Conservation (phyloP, 2,797 vertebrate genomes). For the Menidia menidia region DNA sequence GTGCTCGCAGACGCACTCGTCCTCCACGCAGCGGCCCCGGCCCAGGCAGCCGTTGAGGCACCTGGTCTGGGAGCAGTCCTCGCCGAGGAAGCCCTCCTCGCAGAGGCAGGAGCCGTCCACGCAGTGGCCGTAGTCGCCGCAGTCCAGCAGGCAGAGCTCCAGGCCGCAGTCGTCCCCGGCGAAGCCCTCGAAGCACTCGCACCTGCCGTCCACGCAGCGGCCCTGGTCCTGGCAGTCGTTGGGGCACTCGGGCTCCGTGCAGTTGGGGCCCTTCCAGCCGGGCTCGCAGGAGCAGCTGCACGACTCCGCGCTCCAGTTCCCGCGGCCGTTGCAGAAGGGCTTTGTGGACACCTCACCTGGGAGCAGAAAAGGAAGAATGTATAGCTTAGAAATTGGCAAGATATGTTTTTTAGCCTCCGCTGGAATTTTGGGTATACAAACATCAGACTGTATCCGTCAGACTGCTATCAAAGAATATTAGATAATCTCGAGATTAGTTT, state of each 20-base stretch:
- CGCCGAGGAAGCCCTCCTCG: constrained; percentile 87
- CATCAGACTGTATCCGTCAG: too few relatives aligned
- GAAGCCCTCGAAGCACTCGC: constrained; percentile 93
- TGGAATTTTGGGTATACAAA: too few relatives aligned
- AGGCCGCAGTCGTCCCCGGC: constrained; percentile 87
- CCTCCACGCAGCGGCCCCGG: constrained; percentile 90
- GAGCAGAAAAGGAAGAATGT: constrained; percentile 4
- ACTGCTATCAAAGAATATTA: too few relatives aligned
- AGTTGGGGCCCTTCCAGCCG: constrained; percentile 90
- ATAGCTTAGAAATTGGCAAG: too few relatives aligned
- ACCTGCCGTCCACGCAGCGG: constrained; percentile 89
- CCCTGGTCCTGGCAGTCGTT: constrained; percentile 97
- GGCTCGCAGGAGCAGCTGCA: constrained; percentile 89
- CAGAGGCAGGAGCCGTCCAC: constrained; percentile 90
- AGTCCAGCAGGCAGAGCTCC: constrained; percentile 89
- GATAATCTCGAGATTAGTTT: too few relatives aligned
- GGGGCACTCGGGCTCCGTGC: constrained; percentile 88
- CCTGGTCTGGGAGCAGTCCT: constrained; percentile 88
- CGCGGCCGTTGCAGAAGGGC: constrained; percentile 92
- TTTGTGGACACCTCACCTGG: constrained; percentile 89
- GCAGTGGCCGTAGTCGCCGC: constrained; percentile 88
- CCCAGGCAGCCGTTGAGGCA: constrained; percentile 92
- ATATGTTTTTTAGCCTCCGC: too few relatives aligned
- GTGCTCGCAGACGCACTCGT: constrained; percentile 90
- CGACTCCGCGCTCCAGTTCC: constrained; percentile 90